phyloP scores from a whole-genome alignment of 2,888 invertebrate genomes.

The Xylota segnis region DNA sequence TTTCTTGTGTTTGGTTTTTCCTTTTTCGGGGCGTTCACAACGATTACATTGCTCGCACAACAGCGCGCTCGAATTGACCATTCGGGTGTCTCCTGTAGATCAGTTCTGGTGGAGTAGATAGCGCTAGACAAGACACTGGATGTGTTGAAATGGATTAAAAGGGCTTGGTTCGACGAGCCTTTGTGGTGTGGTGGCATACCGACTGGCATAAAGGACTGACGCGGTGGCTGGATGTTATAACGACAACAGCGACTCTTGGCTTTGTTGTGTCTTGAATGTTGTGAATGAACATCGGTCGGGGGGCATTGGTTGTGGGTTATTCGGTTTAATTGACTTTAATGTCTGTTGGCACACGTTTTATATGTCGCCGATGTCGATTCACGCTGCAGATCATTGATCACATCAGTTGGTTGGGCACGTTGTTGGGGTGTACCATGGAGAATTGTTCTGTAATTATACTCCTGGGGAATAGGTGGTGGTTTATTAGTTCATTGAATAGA shows the following conservation, averaged over 20 bases:
- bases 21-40: slow-evolving; percentile 28
- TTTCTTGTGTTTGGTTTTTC: background rate
- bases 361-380: slow-evolving; percentile 72
- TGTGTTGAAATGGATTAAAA: slow-evolving; percentile 48
- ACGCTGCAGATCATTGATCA: slow-evolving; percentile 72
- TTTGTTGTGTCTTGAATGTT: slow-evolving; percentile 41
- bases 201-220: slow-evolving; percentile 33
- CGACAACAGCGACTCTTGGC: slow-evolving; percentile 55
- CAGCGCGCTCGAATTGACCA: slow-evolving; percentile 29
- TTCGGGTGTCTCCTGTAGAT: slow-evolving; percentile 24
- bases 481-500: background rate
- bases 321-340: slow-evolving; percentile 73
- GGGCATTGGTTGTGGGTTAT: slow-evolving; percentile 38
- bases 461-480: background rate
- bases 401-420: slow-evolving; percentile 27
- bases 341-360: slow-evolving; percentile 72
- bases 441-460: slow-evolving; percentile 46
- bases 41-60: slow-evolving; percentile 9
- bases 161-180: slow-evolving; percentile 48
- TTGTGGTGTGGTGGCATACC: slow-evolving; percentile 28
- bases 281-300: slow-evolving; percentile 53
- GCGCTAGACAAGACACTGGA: background rate
- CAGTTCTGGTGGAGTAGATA: slow-evolving; percentile 28
- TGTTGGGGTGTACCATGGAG: slow-evolving; percentile 33
- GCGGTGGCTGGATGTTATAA: slow-evolving; percentile 10